Base-by-base conservation (phyloP, 1,140 invertebrate species). In the Pseudachorutes palmiensis region DNA sequence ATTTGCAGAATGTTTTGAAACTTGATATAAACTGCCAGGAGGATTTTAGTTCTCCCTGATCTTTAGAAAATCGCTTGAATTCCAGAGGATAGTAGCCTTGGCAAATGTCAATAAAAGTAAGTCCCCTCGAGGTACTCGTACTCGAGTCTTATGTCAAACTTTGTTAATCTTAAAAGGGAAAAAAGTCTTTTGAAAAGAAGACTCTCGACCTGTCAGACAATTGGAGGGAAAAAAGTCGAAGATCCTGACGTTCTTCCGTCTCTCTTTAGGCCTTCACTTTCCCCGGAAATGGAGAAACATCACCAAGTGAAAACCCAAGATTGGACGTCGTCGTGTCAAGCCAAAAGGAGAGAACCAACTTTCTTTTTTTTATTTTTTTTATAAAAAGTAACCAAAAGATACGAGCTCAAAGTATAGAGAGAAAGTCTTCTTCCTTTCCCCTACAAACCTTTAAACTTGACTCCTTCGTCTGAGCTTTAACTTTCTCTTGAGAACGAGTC, bases 211-310 rank as follows among this genome's bases (percentile, higher is more conserved):
- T 55, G 51, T 55, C 58, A 61, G 29, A 61, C 5, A 31, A 12
- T 31, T n/a, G 51, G 24, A 57, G 51, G n/a, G n/a, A n/a, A 22
- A 61, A 61, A 61, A 31, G 58, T 31, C 31, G 31, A 61, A 31
- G 58, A 61, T 61, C 58, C 58, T 19, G 31, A 26, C 58, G 29
- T 24, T 2, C 31, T 26, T 61, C 19, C 5, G 24, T 57, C 55
- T 24, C 24, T 14, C 24, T 22, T 12, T 24, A 28, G 5, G 22
- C 55, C 24, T 45, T 45, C 36, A 45, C 36, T 45, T 55, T 16
- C 24, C 51, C 51, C 51, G 51, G 51, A 55, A 55, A 55, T 55
- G 51, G 51, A 24, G 24, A 55, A 55, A 12, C 51, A 55, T 55
- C 51, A 55, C 51, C 51, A 55, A 55, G 24, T 19, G 36, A 55